phyloP scores from a whole-genome alignment of 2,797 vertebrate species.

The Masticophis lateralis region DNA sequence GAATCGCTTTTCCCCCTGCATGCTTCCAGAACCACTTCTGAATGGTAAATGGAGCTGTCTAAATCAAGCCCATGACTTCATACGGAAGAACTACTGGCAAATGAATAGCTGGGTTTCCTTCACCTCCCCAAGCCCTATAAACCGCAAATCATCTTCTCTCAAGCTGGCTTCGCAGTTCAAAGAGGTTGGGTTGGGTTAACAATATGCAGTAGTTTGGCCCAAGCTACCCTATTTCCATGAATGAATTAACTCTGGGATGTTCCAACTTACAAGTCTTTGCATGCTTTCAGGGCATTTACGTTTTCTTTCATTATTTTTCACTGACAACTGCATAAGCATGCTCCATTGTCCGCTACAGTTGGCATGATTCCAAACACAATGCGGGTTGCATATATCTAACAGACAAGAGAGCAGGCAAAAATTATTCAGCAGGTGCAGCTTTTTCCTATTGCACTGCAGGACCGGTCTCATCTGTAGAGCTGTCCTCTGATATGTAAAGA shows the following conservation, averaged over 20 bases:
- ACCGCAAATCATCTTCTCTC: neutral
- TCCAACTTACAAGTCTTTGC: neutral
- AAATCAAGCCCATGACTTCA: neutral
- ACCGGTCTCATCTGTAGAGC: neutral
- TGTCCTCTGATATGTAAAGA: neutral
- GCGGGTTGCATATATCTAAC: neutral
- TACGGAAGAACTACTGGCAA: neutral
- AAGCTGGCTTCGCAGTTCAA: neutral
- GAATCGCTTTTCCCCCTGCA: neutral
- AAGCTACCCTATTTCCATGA: neutral
- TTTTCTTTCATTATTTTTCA: neutral
- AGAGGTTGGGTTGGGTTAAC: neutral
- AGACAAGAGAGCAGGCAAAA: neutral
- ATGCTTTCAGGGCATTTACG: neutral
- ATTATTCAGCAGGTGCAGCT: slow-evolving; percentile 7
- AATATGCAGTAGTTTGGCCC: neutral
- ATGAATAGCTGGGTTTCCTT: neutral
- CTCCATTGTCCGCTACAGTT: neutral
- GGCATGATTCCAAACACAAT: neutral
- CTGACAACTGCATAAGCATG: neutral
- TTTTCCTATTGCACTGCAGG: neutral
- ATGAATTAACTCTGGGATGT: neutral
- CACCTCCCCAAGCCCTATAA: neutral
- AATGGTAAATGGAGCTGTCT: neutral
- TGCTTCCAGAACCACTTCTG: neutral